Evolutionary conservation across 2,113 vertebrate species (phyloP).

Genomic region (Lates calcarifer): DNA sequence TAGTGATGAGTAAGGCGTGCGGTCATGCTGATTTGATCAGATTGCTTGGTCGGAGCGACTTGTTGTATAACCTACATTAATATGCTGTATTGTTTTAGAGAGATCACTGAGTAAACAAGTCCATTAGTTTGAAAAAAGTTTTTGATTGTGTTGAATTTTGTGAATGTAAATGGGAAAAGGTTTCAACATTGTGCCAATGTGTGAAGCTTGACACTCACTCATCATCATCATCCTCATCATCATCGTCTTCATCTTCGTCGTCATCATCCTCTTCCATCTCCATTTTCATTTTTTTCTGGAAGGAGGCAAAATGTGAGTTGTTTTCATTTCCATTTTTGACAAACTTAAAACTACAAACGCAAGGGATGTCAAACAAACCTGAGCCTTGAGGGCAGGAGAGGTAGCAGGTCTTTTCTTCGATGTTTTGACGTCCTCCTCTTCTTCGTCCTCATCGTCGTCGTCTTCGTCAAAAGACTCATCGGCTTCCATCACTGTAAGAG

Average conservation of each 20-base stretch:
- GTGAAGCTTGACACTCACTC: conserved; percentile 72
- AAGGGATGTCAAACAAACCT: conserved; percentile 50
- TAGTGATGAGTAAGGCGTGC: too few species aligned
- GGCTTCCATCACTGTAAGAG: conserved; percentile 75
- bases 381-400: conserved; percentile 53
- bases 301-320: background rate
- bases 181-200: background rate
- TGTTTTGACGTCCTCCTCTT: conserved; percentile 46
- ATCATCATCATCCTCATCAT: conserved; percentile 63
- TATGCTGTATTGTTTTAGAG: too few species aligned
- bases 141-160: too few species aligned
- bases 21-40: too few species aligned
- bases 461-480: conserved; percentile 82
- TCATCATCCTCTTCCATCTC: conserved; percentile 54
- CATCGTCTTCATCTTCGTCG: conserved; percentile 38
- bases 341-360: background rate
- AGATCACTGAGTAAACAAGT: too few species aligned
- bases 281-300: conserved; percentile 84
- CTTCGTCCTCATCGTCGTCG: conserved; percentile 63
- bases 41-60: too few species aligned
- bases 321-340: fast-evolving
- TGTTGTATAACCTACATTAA: too few species aligned
- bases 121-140: too few species aligned
- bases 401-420: conserved; percentile 79
- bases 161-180: background rate